Percentiles rank a stretch among this genome's conserved stretches.
These are phyloP conservation scores for Antechinus stuartii DNA, from an alignment of 2,113 vertebrate genomes.

Conservation along the genomic window DNA sequence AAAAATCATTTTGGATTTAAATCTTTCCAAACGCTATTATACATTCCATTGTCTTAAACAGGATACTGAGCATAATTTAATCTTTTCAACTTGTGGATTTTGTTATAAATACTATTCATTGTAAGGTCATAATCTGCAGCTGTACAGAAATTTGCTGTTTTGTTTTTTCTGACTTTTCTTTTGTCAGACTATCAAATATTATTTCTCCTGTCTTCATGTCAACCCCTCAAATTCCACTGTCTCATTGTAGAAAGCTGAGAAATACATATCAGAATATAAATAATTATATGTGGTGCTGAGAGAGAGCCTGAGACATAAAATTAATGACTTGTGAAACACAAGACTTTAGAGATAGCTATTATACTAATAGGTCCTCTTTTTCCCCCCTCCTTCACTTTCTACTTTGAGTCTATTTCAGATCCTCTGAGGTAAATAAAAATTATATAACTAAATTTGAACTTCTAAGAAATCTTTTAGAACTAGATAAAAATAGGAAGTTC, in stretches of 20 bases:
- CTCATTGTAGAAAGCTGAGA: not conserved
- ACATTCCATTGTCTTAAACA: not conserved
- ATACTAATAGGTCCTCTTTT: not conserved
- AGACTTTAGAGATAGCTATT: not conserved
- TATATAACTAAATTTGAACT: not conserved
- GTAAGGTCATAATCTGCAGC: not conserved
- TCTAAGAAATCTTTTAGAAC: not conserved
- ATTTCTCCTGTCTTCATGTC: not conserved
- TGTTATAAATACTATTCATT: not conserved
- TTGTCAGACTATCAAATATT: not conserved
- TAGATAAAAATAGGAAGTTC: slow-evolving; percentile 32
- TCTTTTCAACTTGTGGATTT: not conserved
- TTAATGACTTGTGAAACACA: not conserved
- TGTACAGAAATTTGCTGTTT: not conserved
- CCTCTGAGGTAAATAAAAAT: not conserved
- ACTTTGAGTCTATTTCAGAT: not conserved
- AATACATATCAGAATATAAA: not conserved
- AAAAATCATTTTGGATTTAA: not conserved
- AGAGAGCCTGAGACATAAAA: not conserved
- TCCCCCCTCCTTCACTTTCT: not conserved
- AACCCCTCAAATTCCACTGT: not conserved
- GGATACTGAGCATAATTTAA: not conserved
- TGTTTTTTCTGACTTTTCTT: not conserved
- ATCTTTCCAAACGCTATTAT: not conserved
- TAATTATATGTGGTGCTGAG: not conserved